Conservation (phyloP, 2,113 vertebrate genomes). For the Podarcis muralis region DNA sequence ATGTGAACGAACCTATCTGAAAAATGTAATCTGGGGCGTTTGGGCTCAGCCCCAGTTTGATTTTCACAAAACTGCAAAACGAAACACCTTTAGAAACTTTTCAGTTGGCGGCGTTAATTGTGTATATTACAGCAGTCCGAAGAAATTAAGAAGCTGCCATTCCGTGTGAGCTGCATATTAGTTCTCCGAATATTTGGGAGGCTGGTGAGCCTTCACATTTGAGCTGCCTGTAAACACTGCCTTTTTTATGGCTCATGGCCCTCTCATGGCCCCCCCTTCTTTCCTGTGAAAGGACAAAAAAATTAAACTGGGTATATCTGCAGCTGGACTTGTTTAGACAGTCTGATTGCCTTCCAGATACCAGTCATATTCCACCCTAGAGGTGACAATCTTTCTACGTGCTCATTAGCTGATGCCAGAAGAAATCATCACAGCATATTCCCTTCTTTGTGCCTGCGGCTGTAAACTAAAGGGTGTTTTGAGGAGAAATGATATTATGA, state of each 20-base stretch:
- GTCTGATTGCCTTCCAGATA: constrained; percentile 59
- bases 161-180: constrained; percentile 32
- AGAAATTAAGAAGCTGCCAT: constrained; percentile 21
- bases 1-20: no score
- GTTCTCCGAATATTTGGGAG: constrained; percentile 1
- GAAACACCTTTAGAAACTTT: neutral
- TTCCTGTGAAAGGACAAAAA: constrained; percentile 45
- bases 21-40: no score
- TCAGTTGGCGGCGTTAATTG: constrained; percentile 16
- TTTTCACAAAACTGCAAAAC: constrained; percentile 21
- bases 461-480: constrained; percentile 62
- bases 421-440: constrained; percentile 56
- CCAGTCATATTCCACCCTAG: constrained; percentile 42
- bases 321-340: constrained; percentile 60
- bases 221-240: constrained; percentile 53
- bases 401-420: constrained; percentile 62
- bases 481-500: constrained; percentile 53
- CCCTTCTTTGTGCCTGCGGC: constrained; percentile 56
- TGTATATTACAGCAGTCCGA: constrained; percentile 33
- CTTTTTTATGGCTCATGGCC: constrained; percentile 37
- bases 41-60: neutral
- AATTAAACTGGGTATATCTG: constrained; percentile 60
- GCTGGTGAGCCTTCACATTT: constrained; percentile 41
- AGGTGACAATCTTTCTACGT: constrained; percentile 50
- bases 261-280: constrained; percentile 25